Conservation (phyloP, 2,113 vertebrate genomes). For the Pelvicachromis taeniatus region DNA sequence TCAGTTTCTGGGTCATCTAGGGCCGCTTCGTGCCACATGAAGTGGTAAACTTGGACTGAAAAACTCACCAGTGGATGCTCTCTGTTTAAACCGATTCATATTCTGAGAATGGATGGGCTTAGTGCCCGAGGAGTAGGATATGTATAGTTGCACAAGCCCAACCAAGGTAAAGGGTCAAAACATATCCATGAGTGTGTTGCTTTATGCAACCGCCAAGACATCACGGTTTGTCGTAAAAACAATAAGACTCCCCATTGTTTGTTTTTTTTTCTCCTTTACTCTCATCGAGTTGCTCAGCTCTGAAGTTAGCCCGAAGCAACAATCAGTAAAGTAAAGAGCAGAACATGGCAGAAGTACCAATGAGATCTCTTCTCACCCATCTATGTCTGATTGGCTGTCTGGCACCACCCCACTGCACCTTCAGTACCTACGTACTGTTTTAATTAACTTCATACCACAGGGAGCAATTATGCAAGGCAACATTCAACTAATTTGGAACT, state of each 20-base stretch:
- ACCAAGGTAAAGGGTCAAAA: neutral
- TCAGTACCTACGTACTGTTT: constrained; percentile 56
- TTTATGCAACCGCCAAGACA: neutral
- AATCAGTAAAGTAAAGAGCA: constrained; percentile 11
- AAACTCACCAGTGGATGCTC: constrained; percentile 12
- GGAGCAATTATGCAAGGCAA: constrained; percentile 67
- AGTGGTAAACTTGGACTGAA: constrained; percentile 32
- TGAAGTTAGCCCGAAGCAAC: neutral
- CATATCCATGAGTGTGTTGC: neutral
- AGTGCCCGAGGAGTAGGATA: neutral
- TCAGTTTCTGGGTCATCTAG: constrained; percentile 54
- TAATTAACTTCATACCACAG: constrained; percentile 65
- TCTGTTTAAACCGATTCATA: constrained; percentile 3
- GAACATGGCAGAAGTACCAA: constrained; percentile 12
- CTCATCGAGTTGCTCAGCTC: neutral
- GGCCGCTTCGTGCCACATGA: constrained; percentile 6
- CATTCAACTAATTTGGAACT: constrained; percentile 47
- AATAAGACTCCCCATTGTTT: neutral
- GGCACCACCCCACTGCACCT: constrained; percentile 58
- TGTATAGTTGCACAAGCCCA: neutral
- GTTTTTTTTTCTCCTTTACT: neutral
- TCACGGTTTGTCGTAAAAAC: neutral
- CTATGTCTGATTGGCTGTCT: constrained; percentile 40
- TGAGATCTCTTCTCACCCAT: constrained; percentile 31
- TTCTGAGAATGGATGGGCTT: neutral